A percentile compares a stretch with the other conserved stretches of the same genome.
These are phyloP conservation scores for Drosophila lacteicornis DNA, from an alignment of 1,140 invertebrate genomes.

Conservation along the genomic window DNA sequence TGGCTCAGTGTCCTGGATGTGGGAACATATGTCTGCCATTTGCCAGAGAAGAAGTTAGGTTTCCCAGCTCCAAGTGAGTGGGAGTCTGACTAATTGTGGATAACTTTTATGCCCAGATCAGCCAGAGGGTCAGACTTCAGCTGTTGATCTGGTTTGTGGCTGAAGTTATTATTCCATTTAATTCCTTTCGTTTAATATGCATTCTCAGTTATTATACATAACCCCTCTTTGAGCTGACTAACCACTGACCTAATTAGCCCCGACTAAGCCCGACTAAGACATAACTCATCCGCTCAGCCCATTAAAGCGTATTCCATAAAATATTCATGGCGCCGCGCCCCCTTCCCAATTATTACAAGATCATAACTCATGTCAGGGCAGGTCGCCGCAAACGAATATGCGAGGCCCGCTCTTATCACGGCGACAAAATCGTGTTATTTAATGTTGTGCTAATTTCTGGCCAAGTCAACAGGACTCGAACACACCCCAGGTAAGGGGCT, in stretches of 20 bases:
- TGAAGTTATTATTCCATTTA: neutral
- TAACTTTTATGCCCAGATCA: constrained; percentile 30
- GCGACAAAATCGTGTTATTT: constrained; percentile 80
- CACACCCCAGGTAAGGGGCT: constrained; percentile 26
- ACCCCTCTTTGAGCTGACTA: neutral
- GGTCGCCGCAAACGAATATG: neutral
- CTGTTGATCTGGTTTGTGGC: neutral
- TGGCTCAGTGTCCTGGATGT: constrained; percentile 41
- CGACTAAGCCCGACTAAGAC: constrained; percentile 43
- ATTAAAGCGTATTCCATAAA: constrained; percentile 62
- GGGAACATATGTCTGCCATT: constrained; percentile 74
- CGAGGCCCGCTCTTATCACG: constrained; percentile 50
- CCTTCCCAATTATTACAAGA: constrained; percentile 48
- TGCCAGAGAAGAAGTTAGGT: constrained; percentile 49
- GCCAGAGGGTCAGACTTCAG: too few relatives aligned
- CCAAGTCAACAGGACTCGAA: constrained; percentile 40
- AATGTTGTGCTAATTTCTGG: constrained; percentile 84
- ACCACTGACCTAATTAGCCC: constrained; percentile 65
- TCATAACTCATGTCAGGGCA: constrained; percentile 75
- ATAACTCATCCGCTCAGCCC: constrained; percentile 46
- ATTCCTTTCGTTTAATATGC: neutral
- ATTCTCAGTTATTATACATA: neutral
- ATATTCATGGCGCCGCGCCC: constrained; percentile 55
- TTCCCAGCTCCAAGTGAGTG: constrained; percentile 30
- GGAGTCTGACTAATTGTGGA: constrained; percentile 54